A percentile compares a stretch with the other conserved stretches of the same genome.
Conservation (phyloP, 2,113 vertebrate species). For the Mionectes macconnelli region DNA sequence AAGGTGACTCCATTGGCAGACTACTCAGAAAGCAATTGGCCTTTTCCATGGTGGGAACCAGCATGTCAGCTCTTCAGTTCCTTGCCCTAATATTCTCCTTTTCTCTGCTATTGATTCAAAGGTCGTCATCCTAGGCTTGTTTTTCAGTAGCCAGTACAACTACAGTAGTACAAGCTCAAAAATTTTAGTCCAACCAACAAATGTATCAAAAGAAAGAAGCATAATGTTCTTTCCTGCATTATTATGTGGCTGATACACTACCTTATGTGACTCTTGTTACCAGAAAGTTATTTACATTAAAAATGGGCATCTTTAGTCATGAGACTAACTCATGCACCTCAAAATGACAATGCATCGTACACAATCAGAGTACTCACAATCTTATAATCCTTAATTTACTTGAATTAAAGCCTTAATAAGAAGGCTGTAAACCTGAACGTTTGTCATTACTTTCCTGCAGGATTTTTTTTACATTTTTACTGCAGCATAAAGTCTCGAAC, state of each 20-base stretch:
- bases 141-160: not conserved
- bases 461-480: not conserved
- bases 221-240: not conserved
- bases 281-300: not conserved
- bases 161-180: not conserved
- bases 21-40: not conserved
- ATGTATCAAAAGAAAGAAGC: not conserved
- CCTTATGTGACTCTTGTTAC: not conserved
- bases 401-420: not conserved
- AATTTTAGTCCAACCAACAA: not conserved
- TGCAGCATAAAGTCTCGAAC: not conserved
- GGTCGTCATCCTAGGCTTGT: not conserved
- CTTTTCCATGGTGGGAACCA: not conserved
- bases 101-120: not conserved
- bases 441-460: not conserved
- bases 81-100: not conserved
- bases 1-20: not conserved
- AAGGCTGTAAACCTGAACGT: not conserved
- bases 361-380: not conserved
- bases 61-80: not conserved
- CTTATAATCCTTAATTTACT: not conserved
- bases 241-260: not conserved
- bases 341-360: not conserved
- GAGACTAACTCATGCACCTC: not conserved
- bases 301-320: not conserved